Evolutionary conservation across 2,797 vertebrate genomes (phyloP).

Genomic region (Neosilurus mollespiculum): DNA sequence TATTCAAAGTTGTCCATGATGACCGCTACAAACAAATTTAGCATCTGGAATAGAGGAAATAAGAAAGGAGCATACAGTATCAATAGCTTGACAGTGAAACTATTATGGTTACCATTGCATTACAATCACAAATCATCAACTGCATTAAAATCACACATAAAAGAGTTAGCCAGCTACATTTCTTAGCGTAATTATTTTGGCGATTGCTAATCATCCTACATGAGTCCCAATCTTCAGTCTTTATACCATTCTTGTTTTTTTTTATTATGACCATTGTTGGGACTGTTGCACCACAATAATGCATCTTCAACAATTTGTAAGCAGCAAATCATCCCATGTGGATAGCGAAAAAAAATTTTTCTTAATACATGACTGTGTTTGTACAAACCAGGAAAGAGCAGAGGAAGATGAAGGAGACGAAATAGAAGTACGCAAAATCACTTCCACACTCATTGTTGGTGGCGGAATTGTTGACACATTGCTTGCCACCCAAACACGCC

Average conservation of each 20-base stretch:
- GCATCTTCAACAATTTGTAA: not conserved
- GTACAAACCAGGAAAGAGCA: slow-evolving; percentile 93
- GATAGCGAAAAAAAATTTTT: not conserved
- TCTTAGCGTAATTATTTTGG: too few species aligned
- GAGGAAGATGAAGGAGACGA: slow-evolving; percentile 98
- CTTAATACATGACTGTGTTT: not conserved
- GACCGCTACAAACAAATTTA: slow-evolving; percentile 98
- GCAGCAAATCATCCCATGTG: not conserved
- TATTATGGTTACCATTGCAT: not conserved
- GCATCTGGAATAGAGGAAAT: slow-evolving; percentile 78
- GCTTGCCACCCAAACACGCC: slow-evolving; percentile 82
- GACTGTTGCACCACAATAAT: not conserved
- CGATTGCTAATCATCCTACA: too few species aligned
- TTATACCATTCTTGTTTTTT: not conserved
- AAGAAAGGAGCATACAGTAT: not conserved
- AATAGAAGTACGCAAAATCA: slow-evolving; percentile 98
- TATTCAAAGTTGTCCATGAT: slow-evolving; percentile 99
- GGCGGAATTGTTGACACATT: slow-evolving; percentile 78
- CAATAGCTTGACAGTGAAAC: not conserved
- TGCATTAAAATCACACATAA: too few species aligned
- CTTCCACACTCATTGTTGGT: slow-evolving; percentile 87
- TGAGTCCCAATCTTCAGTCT: not conserved
- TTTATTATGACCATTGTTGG: not conserved
- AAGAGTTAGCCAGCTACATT: not conserved
- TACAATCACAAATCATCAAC: not conserved